Evolutionary conservation across 2,113 vertebrate species (phyloP).

Genomic region (Lophotis ruficrista): DNA sequence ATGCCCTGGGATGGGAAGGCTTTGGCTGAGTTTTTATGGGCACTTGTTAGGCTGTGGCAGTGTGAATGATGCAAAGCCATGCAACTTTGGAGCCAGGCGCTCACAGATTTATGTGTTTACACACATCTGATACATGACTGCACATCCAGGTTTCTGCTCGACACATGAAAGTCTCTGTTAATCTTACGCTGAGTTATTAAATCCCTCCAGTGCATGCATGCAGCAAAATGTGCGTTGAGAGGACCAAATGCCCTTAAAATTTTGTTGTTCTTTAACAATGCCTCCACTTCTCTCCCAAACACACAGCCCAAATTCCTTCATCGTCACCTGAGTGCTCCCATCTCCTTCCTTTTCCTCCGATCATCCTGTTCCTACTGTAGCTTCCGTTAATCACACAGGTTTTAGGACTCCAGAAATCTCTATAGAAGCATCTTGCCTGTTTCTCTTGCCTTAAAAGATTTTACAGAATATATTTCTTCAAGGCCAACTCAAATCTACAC

Average conservation of each 20-base stretch:
- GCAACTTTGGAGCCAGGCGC: not conserved
- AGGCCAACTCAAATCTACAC: not conserved
- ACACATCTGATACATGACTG: accelerated
- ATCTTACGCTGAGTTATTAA: not conserved
- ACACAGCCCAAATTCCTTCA: not conserved
- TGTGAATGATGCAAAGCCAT: not conserved
- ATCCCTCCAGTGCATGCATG: not conserved
- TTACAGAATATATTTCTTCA: not conserved
- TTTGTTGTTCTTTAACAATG: not conserved
- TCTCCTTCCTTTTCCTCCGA: not conserved
- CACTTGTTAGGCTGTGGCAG: not conserved
- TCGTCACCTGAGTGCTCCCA: not conserved
- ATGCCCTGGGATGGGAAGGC: not conserved
- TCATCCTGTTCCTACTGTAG: not conserved
- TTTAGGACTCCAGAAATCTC: not conserved
- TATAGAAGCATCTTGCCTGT: not conserved
- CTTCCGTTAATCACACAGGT: not conserved
- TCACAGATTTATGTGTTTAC: accelerated
- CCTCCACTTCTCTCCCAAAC: not conserved
- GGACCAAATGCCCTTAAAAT: not conserved
- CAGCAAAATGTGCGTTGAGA: not conserved
- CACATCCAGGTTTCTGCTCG: not conserved
- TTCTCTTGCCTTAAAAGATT: not conserved
- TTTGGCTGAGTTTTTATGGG: not conserved
- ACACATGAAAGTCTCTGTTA: not conserved